phyloP scores from a whole-genome alignment of 2,888 invertebrate genomes.

The Caenorhabditis sp. region DNA sequence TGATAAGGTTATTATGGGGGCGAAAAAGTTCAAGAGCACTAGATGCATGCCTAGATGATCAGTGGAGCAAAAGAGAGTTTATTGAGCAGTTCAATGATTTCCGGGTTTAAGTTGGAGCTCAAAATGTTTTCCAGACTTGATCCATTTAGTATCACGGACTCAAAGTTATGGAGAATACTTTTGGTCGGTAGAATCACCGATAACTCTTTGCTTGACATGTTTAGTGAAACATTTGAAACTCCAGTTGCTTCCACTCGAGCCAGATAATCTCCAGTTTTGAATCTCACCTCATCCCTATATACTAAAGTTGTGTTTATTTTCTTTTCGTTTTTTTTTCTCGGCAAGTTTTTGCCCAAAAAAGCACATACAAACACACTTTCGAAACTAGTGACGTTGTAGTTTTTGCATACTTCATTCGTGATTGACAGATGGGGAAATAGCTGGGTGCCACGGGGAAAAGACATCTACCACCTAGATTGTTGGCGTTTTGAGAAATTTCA shows the following conservation, averaged over 20 bases:
- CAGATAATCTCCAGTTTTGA: too few species aligned
- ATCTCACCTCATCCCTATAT: too few species aligned
- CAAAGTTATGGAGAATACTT: too few species aligned
- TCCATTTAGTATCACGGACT: too few species aligned
- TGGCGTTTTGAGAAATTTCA: neutral
- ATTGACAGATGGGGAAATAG: slow-evolving; percentile 25
- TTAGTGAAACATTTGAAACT: too few species aligned
- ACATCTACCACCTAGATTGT: slow-evolving; percentile 27
- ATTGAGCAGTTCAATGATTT: neutral
- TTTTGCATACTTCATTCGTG: slow-evolving; percentile 28
- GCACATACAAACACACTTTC: neutral
- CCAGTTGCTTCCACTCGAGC: too few species aligned
- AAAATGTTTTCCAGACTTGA: too few species aligned
- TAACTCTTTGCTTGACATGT: too few species aligned
- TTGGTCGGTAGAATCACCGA: too few species aligned
- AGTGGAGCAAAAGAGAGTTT: neutral
- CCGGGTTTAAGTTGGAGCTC: too few species aligned
- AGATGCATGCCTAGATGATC: neutral
- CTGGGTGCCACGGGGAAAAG: neutral
- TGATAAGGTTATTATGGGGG: slow-evolving; percentile 4
- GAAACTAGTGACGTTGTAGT: slow-evolving; percentile 25
- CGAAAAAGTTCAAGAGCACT: slow-evolving; percentile 1
- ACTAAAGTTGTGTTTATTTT: neutral
- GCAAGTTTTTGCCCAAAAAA: slow-evolving; percentile 16
- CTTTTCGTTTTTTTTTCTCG: neutral